Conservation (phyloP, 2,888 invertebrate species). For the Chromoteleia sp. region DNA sequence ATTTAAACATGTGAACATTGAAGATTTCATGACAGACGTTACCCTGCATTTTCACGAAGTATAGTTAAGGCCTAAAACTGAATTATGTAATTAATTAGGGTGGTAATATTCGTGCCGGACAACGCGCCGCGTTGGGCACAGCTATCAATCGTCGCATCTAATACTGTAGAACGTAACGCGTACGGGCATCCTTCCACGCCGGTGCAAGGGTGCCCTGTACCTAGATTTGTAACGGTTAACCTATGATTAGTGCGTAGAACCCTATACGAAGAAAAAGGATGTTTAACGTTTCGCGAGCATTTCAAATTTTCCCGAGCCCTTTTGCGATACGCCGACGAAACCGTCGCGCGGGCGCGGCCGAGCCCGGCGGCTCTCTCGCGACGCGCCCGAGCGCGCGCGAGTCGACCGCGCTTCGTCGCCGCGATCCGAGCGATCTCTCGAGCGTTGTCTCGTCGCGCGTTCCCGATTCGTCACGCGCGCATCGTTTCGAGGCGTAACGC, state of each 20-base stretch:
- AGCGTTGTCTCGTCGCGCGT: constrained; percentile 21
- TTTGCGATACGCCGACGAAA: neutral
- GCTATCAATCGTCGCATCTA: constrained; percentile 65
- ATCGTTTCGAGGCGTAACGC: constrained; percentile 33
- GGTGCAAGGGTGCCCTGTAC: constrained; percentile 68
- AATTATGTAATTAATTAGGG: constrained; percentile 64
- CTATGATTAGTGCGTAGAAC: constrained; percentile 73
- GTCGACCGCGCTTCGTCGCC: neutral
- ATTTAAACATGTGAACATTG: constrained; percentile 15
- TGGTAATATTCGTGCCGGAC: constrained; percentile 64
- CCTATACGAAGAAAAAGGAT: constrained; percentile 64
- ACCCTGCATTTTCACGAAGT: constrained; percentile 75
- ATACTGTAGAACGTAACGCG: constrained; percentile 65
- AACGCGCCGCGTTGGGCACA: constrained; percentile 56
- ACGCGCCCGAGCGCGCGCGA: neutral
- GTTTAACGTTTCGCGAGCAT: constrained; percentile 43
- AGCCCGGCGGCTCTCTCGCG: neutral
- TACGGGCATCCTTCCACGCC: constrained; percentile 66
- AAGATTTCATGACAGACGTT: constrained; percentile 57
- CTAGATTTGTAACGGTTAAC: constrained; percentile 73
- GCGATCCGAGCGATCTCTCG: no score
- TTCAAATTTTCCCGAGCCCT: constrained; percentile 7
- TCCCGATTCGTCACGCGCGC: constrained; percentile 13
- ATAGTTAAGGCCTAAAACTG: constrained; percentile 77
- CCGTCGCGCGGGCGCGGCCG: no score